Base-by-base conservation (phyloP, 53 echinoderm and acorn worm species). In the Pentamera pediparva region DNA sequence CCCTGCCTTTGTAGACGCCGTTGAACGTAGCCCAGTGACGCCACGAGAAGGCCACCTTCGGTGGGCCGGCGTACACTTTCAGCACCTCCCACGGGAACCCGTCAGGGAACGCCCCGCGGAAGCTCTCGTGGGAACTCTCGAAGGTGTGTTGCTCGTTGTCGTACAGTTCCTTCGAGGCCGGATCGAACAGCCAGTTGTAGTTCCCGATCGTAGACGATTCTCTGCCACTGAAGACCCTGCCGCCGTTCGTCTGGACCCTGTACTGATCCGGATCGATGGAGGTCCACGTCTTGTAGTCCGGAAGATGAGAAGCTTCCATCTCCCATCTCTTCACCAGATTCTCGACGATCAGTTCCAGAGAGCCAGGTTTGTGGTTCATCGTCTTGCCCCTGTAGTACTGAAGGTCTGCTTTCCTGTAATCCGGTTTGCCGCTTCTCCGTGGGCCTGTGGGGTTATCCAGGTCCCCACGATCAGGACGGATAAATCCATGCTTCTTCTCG, bases 81-180 rank as follows among this genome's bases (percentile, higher is more conserved):
- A 89, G 26, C 9, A 89, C 82, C 63, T 89, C 89, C 89, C 89
- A 89, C 9, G 89, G 60, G 45, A 89, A 89, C 28, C 89, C 89
- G 7, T 84, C 58, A 5, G 65, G 39, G 56, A 89, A 89, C 30
- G 89, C 85, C 5, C 78, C 61, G 12, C 73, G 61, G 85, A 89
- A 89, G 12, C 67, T 27, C 30, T 24, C 30, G 58, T 89, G n/a
- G n/a, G n/a, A n/a, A n/a, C n/a, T n/a, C n/a, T n/a, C 79, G 5
- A 81, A 85, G 32, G 77, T 77, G 30, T 89, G 84, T 40, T 73
- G 69, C 6, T 74, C 76, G 47, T 89, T 80, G 26, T 67, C 56
- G 3, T 71, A 57, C 21, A 67, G 43, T 56, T 90, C 76, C 77
- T 90, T 86, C 6, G 86, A 61, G 10, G 83, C 56, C 20, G 52